Evolutionary conservation across 2,888 invertebrate genomes (phyloP).

Genomic region (Artemia sinica): DNA sequence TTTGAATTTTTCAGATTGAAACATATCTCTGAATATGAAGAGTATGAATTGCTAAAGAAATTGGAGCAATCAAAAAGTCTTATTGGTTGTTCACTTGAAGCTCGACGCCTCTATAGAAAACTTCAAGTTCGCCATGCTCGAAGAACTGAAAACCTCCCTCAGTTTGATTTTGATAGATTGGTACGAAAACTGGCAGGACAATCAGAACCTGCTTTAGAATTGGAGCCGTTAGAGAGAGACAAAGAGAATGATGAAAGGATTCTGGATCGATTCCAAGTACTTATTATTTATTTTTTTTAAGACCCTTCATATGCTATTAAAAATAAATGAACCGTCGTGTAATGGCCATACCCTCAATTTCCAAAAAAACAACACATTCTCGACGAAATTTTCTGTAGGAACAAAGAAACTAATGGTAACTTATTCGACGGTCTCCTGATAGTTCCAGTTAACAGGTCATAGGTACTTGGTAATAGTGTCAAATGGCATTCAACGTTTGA

Average conservation of each 20-base stretch:
- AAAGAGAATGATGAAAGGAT: conserved; percentile 24
- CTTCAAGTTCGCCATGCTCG: conserved; percentile 40
- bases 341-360: too few species aligned
- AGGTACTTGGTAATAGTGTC: too few species aligned
- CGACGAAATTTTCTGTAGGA: too few species aligned
- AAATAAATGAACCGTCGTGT: too few species aligned
- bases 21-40: background rate
- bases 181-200: conserved; percentile 17
- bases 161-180: conserved; percentile 40
- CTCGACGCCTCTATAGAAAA: conserved; percentile 40
- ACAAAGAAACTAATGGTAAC: too few species aligned
- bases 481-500: too few species aligned
- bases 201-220: conserved; percentile 6
- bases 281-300: background rate
- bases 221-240: background rate
- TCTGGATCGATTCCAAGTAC: conserved; percentile 30
- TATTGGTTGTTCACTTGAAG: conserved; percentile 23
- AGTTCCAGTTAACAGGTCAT: too few species aligned
- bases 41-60: background rate
- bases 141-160: conserved; percentile 38
- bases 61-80: background rate
- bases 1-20: background rate
- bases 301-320: too few species aligned
- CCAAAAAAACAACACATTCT: too few species aligned
- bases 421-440: too few species aligned